Evolutionary conservation across 1,140 invertebrate species (phyloP).

Genomic region (Drosophila dunni): DNA sequence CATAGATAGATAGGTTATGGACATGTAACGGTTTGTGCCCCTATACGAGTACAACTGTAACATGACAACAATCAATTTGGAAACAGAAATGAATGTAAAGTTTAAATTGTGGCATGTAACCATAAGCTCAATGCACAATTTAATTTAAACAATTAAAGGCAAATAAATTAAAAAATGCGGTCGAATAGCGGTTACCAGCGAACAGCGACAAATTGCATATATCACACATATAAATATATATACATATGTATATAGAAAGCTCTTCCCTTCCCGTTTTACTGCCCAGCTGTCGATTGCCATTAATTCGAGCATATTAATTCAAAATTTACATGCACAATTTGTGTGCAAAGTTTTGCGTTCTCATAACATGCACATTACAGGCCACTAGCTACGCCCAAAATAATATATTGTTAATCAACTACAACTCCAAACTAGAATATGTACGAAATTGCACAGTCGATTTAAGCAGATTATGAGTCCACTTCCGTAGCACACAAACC

Average conservation of each 20-base stretch:
- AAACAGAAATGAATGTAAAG: slow-evolving; percentile 9
- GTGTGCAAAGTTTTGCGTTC: slow-evolving; percentile 62
- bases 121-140: slow-evolving; percentile 58
- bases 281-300: slow-evolving; percentile 65
- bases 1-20: slow-evolving; percentile 31
- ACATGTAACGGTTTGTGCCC: slow-evolving; percentile 17
- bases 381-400: slow-evolving; percentile 22
- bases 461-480: slow-evolving; percentile 40
- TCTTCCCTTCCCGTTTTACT: slow-evolving; percentile 12
- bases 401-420: slow-evolving; percentile 68
- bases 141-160: slow-evolving; percentile 77
- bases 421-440: slow-evolving; percentile 15
- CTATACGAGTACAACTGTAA: background rate
- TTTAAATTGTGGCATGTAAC: slow-evolving; percentile 45
- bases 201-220: slow-evolving; percentile 69
- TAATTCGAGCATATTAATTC: slow-evolving; percentile 79
- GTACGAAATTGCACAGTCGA: slow-evolving; percentile 21
- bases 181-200: slow-evolving; percentile 36
- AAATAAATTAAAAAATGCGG: slow-evolving; percentile 81
- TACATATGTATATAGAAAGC: slow-evolving; percentile 7
- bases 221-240: background rate
- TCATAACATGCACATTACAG: slow-evolving; percentile 54
- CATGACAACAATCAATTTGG: slow-evolving; percentile 46
- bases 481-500: slow-evolving; percentile 3
- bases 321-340: slow-evolving; percentile 59